These are phyloP conservation scores for Strongylocentrotus purpuratus DNA, from an alignment of 35 echinoderm and acorn worm genomes.

Conservation along the genomic window DNA sequence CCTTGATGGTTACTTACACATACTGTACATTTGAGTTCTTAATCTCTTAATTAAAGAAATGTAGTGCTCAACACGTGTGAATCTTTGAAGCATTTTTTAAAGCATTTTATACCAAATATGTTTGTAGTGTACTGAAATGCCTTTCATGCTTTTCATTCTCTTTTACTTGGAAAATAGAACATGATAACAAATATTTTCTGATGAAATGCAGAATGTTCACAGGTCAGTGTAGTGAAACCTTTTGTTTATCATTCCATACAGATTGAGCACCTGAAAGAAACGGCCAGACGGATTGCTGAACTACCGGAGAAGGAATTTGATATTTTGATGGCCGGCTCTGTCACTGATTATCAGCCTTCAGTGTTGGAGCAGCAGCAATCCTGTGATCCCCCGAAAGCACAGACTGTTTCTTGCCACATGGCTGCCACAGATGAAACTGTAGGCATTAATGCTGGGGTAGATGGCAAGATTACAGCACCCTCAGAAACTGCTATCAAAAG, in stretches of 20 bases:
- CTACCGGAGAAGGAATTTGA: conserved; percentile 41
- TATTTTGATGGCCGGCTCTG: not conserved
- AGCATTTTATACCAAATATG: too few species aligned
- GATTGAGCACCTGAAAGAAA: conserved; percentile 29
- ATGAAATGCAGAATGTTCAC: not conserved
- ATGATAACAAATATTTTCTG: too few species aligned
- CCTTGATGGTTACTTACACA: too few species aligned
- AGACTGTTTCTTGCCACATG: conserved; percentile 43
- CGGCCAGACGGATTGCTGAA: conserved; percentile 31
- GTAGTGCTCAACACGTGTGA: too few species aligned
- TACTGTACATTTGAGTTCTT: too few species aligned
- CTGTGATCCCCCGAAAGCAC: conserved; percentile 5
- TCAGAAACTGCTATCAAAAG: not conserved
- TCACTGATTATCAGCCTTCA: not conserved
- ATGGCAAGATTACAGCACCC: not conserved
- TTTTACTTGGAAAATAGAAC: too few species aligned
- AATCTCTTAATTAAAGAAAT: too few species aligned
- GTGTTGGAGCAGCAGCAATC: not conserved
- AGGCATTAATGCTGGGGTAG: not conserved
- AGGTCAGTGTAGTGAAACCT: not conserved
- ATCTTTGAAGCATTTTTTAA: too few species aligned
- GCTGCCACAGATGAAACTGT: conserved; percentile 20
- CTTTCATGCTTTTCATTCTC: too few species aligned
- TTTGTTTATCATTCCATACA: not conserved
- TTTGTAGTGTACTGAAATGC: too few species aligned